These are phyloP conservation scores for Polydrusus pterygomalis DNA, from an alignment of 2,888 invertebrate species.

Conservation along the genomic window DNA sequence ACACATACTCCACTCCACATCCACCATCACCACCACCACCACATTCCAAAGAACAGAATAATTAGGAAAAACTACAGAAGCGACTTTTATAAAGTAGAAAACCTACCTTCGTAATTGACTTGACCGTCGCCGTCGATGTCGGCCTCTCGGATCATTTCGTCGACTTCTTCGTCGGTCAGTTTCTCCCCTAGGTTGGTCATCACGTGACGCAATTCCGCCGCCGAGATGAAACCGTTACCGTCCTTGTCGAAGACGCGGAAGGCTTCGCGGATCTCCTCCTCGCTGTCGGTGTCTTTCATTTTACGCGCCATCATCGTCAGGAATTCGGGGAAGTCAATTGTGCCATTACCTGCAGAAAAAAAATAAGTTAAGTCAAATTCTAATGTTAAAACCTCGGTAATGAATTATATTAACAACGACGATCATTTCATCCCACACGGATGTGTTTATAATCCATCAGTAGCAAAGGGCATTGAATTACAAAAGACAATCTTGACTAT, in stretches of 20 bases:
- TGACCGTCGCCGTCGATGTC: constrained; percentile 99
- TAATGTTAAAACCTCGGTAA: no score
- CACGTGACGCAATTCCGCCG: constrained; percentile 98
- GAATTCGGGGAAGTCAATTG: constrained; percentile 99
- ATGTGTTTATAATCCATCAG: no score
- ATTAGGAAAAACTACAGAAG: background rate
- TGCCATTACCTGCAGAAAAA: constrained; percentile 89
- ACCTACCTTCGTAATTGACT: constrained; percentile 95
- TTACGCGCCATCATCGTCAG: constrained; percentile 99
- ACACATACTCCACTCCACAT: background rate
- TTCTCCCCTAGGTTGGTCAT: constrained; percentile 99
- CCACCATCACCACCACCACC: no score
- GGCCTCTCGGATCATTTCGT: constrained; percentile 99
- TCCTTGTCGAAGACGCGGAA: constrained; percentile 99
- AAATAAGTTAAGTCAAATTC: background rate
- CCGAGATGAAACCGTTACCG: constrained; percentile 99
- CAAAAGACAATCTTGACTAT: no score
- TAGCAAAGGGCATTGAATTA: no score
- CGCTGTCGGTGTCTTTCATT: constrained; percentile 99
- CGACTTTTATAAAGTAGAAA: background rate
- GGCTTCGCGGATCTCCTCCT: constrained; percentile 99
- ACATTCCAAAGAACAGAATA: background rate
- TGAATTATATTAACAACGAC: no score
- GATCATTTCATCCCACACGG: no score
- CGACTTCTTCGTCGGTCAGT: constrained; percentile 98